Evolutionary conservation across 2,888 invertebrate species (phyloP), one percentile per base, ranked within the genome.

Genomic region (Sisyra nigra): DNA sequence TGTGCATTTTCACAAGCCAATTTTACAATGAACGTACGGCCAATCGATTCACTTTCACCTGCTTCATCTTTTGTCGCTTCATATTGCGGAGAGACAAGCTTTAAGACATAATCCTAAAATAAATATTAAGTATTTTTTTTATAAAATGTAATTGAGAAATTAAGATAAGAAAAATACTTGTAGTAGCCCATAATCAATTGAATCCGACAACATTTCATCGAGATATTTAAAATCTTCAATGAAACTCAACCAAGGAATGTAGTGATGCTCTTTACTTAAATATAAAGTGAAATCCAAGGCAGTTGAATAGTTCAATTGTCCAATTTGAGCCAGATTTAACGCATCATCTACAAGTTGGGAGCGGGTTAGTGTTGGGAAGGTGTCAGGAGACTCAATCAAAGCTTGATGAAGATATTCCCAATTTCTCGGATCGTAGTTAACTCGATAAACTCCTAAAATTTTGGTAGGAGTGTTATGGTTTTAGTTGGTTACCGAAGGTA

Each of bases 271-370:
- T 0, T 72, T 70, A 1, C 60, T 61, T 42, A 82, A 67, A 53
- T 79, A 80, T 9, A 69, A 67, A 6, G 76, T 71, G 15, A 83
- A 53, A 2, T 73, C 69, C 11, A 84, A 64, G 0, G 80, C 74
- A 4, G 71, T 61, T 37, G 63, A 64, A 55, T 80, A 79, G 52
- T 72, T 59, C 0, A 79, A 56, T 33, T 65, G 59, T 0, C 69
- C 69, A 0, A 68, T 65, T 52, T 75, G 68, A 10, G 79, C 79
- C 7, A 77, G 56, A 54, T 75, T 74, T 56, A 77, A 73, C 1
- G 79, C 73, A 54, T 86, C 85, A 54, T 83, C 80, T 7, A 86
- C 67, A 0, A 85, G 61, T 54, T 84, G 82, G 0, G 79, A 79
- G 42, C 78, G 68, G 29, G 76, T 74, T 3, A 74, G 63, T 0